Evolutionary conservation across 1,140 invertebrate species (phyloP).

Genomic region (Bombyx mori): ASM3026992v2 NC_085117.1:678001-678500

Average conservation of each 20-base stretch:
- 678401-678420: constrained; percentile 44
- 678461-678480: constrained; percentile 41
- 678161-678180: constrained; percentile 33
- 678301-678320: constrained; percentile 26
- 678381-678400: constrained; percentile 48
- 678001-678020: constrained; percentile 13
- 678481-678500: constrained; percentile 15
- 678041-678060: constrained; percentile 40
- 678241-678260: constrained; percentile 31
- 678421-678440: constrained; percentile 18
- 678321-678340: constrained; percentile 19
- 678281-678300: constrained; percentile 30
- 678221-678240: constrained; percentile 44
- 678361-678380: constrained; percentile 42
- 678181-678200: constrained; percentile 44
- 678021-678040: constrained; percentile 34
- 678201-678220: constrained; percentile 37
- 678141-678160: constrained; percentile 9
- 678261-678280: constrained; percentile 34
- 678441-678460: constrained; percentile 20
- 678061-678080: constrained; percentile 46
- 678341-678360: constrained; percentile 25
- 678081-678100: constrained; percentile 45
- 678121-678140: constrained; percentile 4
- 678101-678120: constrained; percentile 20